Base-by-base conservation (phyloP, 2,113 vertebrate genomes). In the Halichoeres trimaculatus region DNA sequence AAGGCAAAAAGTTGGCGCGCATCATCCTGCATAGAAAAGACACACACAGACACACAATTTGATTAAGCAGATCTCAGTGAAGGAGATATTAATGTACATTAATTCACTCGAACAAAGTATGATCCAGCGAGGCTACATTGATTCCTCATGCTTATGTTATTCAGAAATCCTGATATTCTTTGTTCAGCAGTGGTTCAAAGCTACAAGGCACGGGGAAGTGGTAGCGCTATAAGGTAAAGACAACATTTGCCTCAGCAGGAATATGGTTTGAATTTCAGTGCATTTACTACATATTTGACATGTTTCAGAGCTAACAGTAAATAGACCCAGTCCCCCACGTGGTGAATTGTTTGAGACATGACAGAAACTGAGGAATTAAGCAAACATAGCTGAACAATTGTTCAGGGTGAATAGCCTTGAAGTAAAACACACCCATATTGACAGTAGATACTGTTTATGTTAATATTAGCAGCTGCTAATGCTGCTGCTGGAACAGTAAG, bases 1-100 rank as follows among this genome's bases (percentile, higher is more conserved):
- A 99, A 94, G 0, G 96, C 94, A 62, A 98, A 99, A 83, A 99
- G 94, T 92, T 97, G 97, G 54, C 95, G 95, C 65, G 97, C 96
- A 1, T 99, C 98, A 6, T 99, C 97, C 98, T 99, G 92, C 10
- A 23, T 48, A 65, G n/a, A 30, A 48, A 66, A 74, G 1, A 56
- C 6, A 47, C 8, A 52, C 17, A 53, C 13, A 66, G 12, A 64
- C 40, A 38, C n/a, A 52, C 10, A 26, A 5, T 76, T 41, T 69
- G 16, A 51, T 19, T n/a, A 20, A 41, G 2, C 1, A 38, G 14
- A 4, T 45, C 20, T 65, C 19, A 19, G 22, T 34, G n/a, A 50
- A 20, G 50, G 41, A 19, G 3, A 2, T 1, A 19, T 23, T 4
- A 24, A 4, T 6, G 30, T 30, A 30, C 30, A 30, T 30, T 45